Percentiles rank a stretch among this genome's conserved stretches.
Evolutionary conservation across 2,888 invertebrate genomes (phyloP).

Genomic region (Belgica antarctica): DNA sequence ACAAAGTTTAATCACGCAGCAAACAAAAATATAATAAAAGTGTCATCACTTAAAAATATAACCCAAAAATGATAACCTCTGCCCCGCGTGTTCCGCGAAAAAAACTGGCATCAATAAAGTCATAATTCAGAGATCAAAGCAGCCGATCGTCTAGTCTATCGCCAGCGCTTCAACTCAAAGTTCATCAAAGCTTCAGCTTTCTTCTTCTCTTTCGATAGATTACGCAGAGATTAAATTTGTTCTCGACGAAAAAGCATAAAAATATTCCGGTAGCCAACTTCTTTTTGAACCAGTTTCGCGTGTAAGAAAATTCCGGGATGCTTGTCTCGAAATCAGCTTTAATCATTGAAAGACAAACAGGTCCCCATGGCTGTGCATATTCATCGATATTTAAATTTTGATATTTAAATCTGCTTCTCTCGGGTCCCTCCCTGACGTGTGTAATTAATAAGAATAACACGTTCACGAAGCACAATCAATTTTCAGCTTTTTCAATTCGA

Average conservation of each 20-base stretch:
- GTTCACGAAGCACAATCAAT: conserved; percentile 3
- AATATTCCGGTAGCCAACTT: conserved; percentile 20
- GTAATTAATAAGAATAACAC: conserved; percentile 1
- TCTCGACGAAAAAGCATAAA: neutral
- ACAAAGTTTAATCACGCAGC: too few species aligned
- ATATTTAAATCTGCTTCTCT: neutral
- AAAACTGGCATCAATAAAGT: too few species aligned
- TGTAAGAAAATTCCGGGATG: neutral
- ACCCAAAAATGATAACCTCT: too few species aligned
- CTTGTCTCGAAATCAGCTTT: conserved; percentile 11
- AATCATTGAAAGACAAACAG: conserved; percentile 10
- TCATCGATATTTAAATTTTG: neutral
- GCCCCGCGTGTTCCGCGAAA: too few species aligned
- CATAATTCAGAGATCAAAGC: too few species aligned
- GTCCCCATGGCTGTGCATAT: neutral
- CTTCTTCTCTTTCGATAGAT: neutral
- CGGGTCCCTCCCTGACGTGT: conserved; percentile 21
- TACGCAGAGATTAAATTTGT: conserved; percentile 9
- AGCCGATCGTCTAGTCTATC: too few species aligned
- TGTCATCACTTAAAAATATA: too few species aligned
- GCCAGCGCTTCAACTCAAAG: too few species aligned
- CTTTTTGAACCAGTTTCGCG: conserved; percentile 2
- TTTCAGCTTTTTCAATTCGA: neutral
- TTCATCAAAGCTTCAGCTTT: too few species aligned
- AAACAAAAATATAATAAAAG: too few species aligned